These are phyloP conservation scores for Trissolcus basalis DNA, from an alignment of 1,140 invertebrate genomes.

Conservation along the genomic window DNA sequence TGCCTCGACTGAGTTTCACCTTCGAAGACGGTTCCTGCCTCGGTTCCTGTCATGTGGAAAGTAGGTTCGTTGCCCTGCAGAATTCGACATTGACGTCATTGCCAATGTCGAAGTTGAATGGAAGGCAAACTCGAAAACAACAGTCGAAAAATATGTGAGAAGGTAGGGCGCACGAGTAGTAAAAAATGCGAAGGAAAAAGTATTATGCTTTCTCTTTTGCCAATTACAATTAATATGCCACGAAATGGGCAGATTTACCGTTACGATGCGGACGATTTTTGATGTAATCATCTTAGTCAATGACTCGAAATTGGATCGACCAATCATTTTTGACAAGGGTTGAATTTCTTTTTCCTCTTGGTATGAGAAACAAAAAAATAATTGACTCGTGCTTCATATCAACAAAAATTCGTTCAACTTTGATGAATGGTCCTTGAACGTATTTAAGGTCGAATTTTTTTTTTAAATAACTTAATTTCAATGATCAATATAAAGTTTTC, in stretches of 20 bases:
- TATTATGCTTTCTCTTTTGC: slow-evolving; percentile 44
- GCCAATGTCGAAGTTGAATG: slow-evolving; percentile 58
- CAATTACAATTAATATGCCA: slow-evolving; percentile 42
- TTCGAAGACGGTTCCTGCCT: slow-evolving; percentile 48
- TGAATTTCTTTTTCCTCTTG: background rate
- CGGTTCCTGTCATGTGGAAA: slow-evolving; percentile 35
- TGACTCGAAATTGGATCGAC: slow-evolving; percentile 24
- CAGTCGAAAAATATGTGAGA: slow-evolving; percentile 12
- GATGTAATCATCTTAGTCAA: slow-evolving; percentile 41
- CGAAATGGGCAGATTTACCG: slow-evolving; percentile 37
- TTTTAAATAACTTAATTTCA: too few relatives aligned
- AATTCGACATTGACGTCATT: slow-evolving; percentile 58
- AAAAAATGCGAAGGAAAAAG: background rate
- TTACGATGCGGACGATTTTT: slow-evolving; percentile 41
- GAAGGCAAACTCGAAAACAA: slow-evolving; percentile 40
- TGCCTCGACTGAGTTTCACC: slow-evolving; percentile 54
- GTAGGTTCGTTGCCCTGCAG: slow-evolving; percentile 56
- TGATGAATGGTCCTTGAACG: too few relatives aligned
- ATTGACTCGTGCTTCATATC: too few relatives aligned
- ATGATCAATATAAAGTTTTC: too few relatives aligned
- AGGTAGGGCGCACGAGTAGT: background rate
- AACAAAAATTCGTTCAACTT: too few relatives aligned
- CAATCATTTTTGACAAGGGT: slow-evolving; percentile 2
- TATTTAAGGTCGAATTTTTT: background rate
- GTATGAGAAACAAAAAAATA: background rate